Evolutionary conservation across 1,140 invertebrate species (phyloP), one percentile per base, ranked within the genome.

Genomic region (Solenopsis fugax): DNA sequence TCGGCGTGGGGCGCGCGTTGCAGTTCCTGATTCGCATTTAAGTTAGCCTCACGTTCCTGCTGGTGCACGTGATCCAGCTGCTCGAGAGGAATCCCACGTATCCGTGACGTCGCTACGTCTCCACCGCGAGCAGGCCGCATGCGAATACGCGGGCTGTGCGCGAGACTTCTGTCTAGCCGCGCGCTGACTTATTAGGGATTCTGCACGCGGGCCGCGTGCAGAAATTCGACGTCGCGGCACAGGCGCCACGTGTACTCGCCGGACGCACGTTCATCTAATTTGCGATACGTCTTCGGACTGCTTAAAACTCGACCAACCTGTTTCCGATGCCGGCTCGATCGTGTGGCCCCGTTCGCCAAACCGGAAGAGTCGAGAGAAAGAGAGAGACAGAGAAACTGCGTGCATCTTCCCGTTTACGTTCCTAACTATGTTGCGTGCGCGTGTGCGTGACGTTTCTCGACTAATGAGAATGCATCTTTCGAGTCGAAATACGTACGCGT

Each of bases 61-160:
- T 87, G 80, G 71, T 89, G 93, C 93, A 94, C 94, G 93, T 94
- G 93, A 94, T 93, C 93, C 93, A 94, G 93, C 94, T 94, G 93
- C 92, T 93, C 86, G 64, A 75, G 91, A 91, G 93, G 90, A 92
- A 92, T 92, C 92, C 90, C 91, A 90, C 92, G 91, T 91, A 93
- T 93, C 89, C 90, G 88, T 94, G 93, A 94, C 93, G 93, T 94
- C 93, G 94, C 91, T 87, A 82, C 87, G 78, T 92, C 88, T 91
- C 85, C 52, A 58, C 81, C 85, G 77, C 64, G 78, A 24, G 50
- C 88, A 75, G 84, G 45, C 88, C 81, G 89, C 89, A 84, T 87
- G 86, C 89, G 85, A 87, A 87, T 86, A 87, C 73, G 80, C 37
- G 71, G n/a, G 72, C n/a, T 24, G 65, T n/a, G 75, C 82, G 85